Evolutionary conservation across 2,888 invertebrate species (phyloP).

Genomic region (Patella ulyssiponensis): DNA sequence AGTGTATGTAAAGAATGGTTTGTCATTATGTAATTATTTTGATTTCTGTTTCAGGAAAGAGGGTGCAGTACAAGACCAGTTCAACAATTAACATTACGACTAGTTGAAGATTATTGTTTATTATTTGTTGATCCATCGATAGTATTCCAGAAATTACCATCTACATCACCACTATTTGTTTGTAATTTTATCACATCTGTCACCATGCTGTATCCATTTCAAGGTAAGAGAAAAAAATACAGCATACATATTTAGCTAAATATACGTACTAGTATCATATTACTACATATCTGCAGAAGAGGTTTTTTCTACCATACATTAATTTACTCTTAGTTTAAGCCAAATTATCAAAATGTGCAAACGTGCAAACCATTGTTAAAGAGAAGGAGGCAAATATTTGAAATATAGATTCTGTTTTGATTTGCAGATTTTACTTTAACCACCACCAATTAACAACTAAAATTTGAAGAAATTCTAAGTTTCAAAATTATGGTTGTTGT

Average conservation of each 20-base stretch:
- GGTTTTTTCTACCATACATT: no score
- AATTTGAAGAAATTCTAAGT: no score
- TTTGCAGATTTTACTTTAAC: no score
- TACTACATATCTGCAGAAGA: no score
- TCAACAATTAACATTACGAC: constrained; percentile 82
- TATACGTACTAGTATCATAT: no score
- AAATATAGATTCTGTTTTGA: no score
- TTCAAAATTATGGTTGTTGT: background rate
- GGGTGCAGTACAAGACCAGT: constrained; percentile 86
- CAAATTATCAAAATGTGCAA: no score
- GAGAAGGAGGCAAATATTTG: no score
- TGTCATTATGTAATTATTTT: background rate
- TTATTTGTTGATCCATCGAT: constrained; percentile 82
- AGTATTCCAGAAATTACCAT: constrained; percentile 81
- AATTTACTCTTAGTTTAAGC: no score
- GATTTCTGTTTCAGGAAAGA: constrained; percentile 76
- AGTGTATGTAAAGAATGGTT: background rate
- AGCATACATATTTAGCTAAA: no score
- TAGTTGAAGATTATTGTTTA: constrained; percentile 87
- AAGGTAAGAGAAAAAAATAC: constrained; percentile 50
- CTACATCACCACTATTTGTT: constrained; percentile 86
- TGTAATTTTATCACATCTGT: constrained; percentile 90
- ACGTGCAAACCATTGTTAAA: no score
- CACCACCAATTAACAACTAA: no score
- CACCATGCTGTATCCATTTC: constrained; percentile 80